Evolutionary conservation across 2,888 invertebrate species (phyloP).

Genomic region (Plebejus argus): DNA sequence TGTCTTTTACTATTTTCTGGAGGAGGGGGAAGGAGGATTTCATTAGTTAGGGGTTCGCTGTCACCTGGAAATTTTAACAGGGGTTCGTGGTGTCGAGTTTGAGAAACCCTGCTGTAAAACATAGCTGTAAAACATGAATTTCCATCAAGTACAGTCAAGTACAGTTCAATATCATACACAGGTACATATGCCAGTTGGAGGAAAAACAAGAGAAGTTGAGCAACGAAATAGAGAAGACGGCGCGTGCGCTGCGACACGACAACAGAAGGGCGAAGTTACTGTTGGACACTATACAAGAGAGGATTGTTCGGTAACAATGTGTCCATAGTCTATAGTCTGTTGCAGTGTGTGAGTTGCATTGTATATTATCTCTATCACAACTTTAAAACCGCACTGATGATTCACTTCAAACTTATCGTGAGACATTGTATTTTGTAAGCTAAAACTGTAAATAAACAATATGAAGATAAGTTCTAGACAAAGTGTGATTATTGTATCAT

Average conservation of each 20-base stretch:
- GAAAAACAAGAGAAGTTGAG: constrained; percentile 79
- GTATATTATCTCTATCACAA: background rate
- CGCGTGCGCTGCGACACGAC: constrained; percentile 48
- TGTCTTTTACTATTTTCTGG: too few relatives aligned
- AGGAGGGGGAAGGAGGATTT: too few relatives aligned
- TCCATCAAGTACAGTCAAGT: background rate
- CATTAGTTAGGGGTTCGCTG: too few relatives aligned
- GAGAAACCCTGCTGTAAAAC: too few relatives aligned
- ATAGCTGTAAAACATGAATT: background rate
- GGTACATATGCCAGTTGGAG: constrained; percentile 86
- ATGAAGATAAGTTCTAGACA: background rate
- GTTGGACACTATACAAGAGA: background rate
- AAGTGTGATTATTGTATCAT: background rate
- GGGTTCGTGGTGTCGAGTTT: too few relatives aligned
- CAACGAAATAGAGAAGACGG: constrained; percentile 82
- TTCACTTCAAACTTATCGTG: background rate
- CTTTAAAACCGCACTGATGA: background rate
- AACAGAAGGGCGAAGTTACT: constrained; percentile 19
- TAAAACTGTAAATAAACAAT: background rate
- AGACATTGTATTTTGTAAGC: too few relatives aligned
- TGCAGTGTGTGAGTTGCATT: background rate
- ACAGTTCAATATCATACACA: constrained; percentile 66
- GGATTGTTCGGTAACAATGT: background rate
- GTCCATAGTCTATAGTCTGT: background rate
- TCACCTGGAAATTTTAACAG: too few relatives aligned